phyloP scores from a whole-genome alignment of 2,113 vertebrate species.

The Loxodonta africana region DNA sequence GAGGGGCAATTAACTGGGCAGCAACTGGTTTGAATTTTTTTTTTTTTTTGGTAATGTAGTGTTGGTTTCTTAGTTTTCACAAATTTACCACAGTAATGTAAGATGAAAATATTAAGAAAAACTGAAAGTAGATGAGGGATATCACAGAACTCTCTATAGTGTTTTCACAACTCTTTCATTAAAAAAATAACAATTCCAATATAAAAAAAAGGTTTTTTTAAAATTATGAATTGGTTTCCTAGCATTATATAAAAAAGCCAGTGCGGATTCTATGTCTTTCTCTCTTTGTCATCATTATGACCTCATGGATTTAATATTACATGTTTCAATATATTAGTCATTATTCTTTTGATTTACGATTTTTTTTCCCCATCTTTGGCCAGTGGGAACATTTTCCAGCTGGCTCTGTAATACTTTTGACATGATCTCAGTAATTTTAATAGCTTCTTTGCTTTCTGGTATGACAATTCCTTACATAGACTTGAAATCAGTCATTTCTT shows the following conservation, averaged over 20 bases:
- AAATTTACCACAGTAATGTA: neutral
- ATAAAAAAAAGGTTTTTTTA: neutral
- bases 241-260: neutral
- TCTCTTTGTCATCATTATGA: neutral
- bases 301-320: neutral
- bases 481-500: neutral
- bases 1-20: neutral
- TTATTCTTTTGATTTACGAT: neutral
- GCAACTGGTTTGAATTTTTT: neutral
- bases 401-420: neutral
- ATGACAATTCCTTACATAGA: neutral
- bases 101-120: neutral
- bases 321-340: neutral
- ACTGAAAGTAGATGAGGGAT: neutral
- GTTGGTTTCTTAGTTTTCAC: neutral
- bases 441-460: conserved; percentile 20
- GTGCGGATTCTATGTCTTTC: neutral
- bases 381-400: neutral
- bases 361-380: neutral
- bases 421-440: neutral
- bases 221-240: neutral
- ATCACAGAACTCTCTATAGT: neutral
- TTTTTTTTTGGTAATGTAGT: neutral
- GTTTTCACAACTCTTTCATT: neutral
- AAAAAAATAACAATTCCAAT: neutral